Evolutionary conservation across 2,797 vertebrate genomes (phyloP).

Genomic region (Lithobates sylvaticus): DNA sequence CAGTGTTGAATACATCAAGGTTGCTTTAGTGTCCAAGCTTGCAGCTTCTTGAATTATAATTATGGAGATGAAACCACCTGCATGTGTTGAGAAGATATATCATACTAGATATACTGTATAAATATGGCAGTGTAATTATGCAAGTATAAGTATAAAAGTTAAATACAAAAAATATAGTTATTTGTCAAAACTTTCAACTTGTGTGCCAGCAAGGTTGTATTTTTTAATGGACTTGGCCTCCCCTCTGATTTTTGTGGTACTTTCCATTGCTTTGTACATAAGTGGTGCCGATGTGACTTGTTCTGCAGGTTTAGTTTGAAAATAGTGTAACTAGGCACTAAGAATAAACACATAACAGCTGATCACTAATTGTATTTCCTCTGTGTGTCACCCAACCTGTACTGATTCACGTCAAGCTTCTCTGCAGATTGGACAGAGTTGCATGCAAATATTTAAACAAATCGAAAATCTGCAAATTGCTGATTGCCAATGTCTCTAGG

Average conservation of each 20-base stretch:
- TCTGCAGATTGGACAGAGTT: too few species aligned
- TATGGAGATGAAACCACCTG: not conserved
- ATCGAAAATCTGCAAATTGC: too few species aligned
- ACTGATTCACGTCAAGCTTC: not conserved
- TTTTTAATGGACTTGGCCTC: not conserved
- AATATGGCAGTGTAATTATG: not conserved
- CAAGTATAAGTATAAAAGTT: not conserved
- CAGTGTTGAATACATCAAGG: not conserved
- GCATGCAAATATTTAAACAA: too few species aligned
- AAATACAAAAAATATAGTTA: not conserved
- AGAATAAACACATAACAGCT: not conserved
- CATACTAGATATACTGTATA: not conserved
- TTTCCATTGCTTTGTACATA: not conserved
- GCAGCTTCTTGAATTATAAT: not conserved
- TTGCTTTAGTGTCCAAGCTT: not conserved
- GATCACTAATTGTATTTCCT: not conserved
- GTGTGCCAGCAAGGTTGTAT: not conserved
- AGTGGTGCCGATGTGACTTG: not conserved
- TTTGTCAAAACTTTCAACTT: not conserved
- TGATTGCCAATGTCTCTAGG: too few species aligned
- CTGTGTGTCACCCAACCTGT: not conserved
- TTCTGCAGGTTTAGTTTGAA: not conserved
- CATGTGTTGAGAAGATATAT: not conserved
- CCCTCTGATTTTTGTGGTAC: not conserved
- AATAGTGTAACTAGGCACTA: not conserved